These are phyloP conservation scores for Ptychobarbus kaznakovi DNA, from an alignment of 2,797 vertebrate species.

Conservation along the genomic window DNA sequence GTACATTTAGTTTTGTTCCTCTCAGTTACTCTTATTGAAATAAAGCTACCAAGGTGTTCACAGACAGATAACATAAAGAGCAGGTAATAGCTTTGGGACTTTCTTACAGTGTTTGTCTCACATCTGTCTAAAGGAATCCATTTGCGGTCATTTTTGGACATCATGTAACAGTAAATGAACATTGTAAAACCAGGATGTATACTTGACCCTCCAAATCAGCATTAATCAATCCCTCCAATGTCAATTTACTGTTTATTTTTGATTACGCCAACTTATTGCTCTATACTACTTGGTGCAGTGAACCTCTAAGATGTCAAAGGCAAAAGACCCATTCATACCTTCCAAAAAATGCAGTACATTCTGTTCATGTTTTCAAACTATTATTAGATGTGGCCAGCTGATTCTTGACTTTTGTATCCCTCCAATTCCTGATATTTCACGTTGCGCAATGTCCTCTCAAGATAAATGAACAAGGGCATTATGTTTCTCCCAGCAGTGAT, in stretches of 20 bases:
- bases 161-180: slow-evolving; percentile 36
- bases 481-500: slow-evolving; percentile 18
- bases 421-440: not conserved
- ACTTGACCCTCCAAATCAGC: slow-evolving; percentile 37
- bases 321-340: not conserved
- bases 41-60: slow-evolving; percentile 3
- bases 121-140: not conserved
- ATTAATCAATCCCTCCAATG: slow-evolving; percentile 26
- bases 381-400: slow-evolving; percentile 20
- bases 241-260: slow-evolving; percentile 47
- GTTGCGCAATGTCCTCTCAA: slow-evolving; percentile 42
- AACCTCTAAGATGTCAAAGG: slow-evolving; percentile 48
- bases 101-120: slow-evolving; percentile 9
- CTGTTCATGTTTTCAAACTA: slow-evolving; percentile 31
- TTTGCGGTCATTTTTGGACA: slow-evolving; percentile 29
- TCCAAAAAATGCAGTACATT: slow-evolving; percentile 25
- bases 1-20: not conserved
- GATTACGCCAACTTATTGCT: slow-evolving; percentile 5
- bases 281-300: slow-evolving; percentile 32
- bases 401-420: slow-evolving; percentile 1
- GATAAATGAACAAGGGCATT: slow-evolving; percentile 30
- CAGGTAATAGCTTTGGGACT: not conserved
- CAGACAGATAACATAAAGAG: slow-evolving; percentile 15
- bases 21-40: slow-evolving; percentile 18
- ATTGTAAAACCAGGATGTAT: slow-evolving; percentile 37